Conservation (phyloP, 1,140 invertebrate species). For the Drosophila lowei region DNA sequence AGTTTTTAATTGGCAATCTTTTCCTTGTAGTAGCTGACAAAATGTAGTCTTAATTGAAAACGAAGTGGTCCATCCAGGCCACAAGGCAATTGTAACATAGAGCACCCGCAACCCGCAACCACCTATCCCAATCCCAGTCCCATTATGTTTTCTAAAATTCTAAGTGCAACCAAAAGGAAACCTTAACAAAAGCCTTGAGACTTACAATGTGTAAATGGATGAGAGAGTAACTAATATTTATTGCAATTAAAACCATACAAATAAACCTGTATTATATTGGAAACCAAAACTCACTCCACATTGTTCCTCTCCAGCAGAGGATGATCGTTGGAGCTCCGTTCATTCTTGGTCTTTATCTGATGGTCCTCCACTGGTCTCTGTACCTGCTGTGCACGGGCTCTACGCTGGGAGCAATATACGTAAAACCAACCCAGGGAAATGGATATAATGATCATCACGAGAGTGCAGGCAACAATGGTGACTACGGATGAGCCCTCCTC, state of each 20-base stretch:
- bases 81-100: slow-evolving; percentile 66
- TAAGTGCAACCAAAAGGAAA: slow-evolving; percentile 45
- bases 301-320: slow-evolving; percentile 17
- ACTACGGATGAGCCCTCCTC: not conserved
- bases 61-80: slow-evolving; percentile 7
- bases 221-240: slow-evolving; percentile 70
- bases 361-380: too few species aligned
- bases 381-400: not conserved
- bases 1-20: slow-evolving; percentile 62
- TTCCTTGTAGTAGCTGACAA: slow-evolving; percentile 59
- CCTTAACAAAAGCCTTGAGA: slow-evolving; percentile 64
- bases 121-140: not conserved
- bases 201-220: slow-evolving; percentile 69
- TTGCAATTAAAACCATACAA: slow-evolving; percentile 69
- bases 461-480: slow-evolving; percentile 6
- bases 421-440: slow-evolving; percentile 12
- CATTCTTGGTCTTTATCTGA: not conserved
- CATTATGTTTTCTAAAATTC: slow-evolving; percentile 44
- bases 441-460: not conserved
- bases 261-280: slow-evolving; percentile 71
- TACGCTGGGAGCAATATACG: slow-evolving; percentile 6
- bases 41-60: slow-evolving; percentile 40
- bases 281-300: not conserved
- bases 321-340: not conserved
- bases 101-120: slow-evolving; percentile 14